Conservation (phyloP, 2,888 invertebrate genomes). For the Phaonia tiefii region DNA sequence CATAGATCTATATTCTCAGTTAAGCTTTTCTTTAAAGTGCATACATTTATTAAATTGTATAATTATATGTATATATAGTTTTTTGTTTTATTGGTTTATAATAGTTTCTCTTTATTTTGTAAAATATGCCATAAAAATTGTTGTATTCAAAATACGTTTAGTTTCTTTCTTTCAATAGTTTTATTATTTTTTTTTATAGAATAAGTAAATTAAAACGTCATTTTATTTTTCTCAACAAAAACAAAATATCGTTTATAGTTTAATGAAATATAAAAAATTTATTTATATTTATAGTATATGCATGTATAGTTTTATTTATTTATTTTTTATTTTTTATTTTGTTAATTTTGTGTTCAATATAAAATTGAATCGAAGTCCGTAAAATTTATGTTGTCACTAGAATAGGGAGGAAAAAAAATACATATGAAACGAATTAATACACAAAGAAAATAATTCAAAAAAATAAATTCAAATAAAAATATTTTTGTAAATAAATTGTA, state of each 20-base stretch:
- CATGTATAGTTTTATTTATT: conserved; percentile 44
- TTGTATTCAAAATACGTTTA: conserved; percentile 60
- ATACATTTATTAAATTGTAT: conserved; percentile 43
- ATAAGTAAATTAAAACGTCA: conserved; percentile 10
- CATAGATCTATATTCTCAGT: conserved; percentile 35
- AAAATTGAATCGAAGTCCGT: conserved; percentile 73
- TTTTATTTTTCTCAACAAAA: conserved; percentile 32
- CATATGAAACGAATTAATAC: no score
- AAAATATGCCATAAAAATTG: conserved; percentile 22
- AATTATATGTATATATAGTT: conserved; percentile 1
- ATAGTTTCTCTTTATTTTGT: conserved; percentile 28
- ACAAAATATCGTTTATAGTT: conserved; percentile 47
- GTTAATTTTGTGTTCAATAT: conserved; percentile 59
- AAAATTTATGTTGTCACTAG: conserved; percentile 75
- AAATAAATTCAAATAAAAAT: conserved; percentile 38
- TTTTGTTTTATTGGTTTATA: conserved; percentile 13
- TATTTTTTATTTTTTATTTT: conserved; percentile 31
- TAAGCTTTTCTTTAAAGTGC: background rate
- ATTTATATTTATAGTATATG: conserved; percentile 44
- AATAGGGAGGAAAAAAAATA: conserved; percentile 59
- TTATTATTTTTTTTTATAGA: background rate
- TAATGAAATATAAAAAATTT: conserved; percentile 60
- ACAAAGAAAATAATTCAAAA: conserved; percentile 49
- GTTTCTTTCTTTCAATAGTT: conserved; percentile 24
- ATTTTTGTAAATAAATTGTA: conserved; percentile 7